Evolutionary conservation across 2,113 vertebrate genomes (phyloP).

Genomic region (Salvator merianae): DNA sequence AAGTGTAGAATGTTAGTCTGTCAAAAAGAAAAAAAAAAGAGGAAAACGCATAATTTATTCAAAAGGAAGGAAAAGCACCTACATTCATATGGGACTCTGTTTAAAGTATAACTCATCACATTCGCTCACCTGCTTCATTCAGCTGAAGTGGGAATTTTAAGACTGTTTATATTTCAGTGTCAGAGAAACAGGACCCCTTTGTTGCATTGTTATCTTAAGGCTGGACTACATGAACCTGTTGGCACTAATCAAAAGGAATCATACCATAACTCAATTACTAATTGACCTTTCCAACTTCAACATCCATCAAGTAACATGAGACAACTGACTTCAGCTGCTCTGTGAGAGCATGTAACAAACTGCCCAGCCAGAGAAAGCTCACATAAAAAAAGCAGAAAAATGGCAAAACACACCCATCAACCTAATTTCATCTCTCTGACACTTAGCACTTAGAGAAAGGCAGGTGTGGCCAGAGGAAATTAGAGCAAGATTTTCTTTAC

Average conservation of each 20-base stretch:
- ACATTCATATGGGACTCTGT: not conserved
- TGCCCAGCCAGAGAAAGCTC: not conserved
- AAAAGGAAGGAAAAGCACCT: not conserved
- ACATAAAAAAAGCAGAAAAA: not conserved
- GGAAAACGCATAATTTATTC: no score
- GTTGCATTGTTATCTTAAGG: constrained; percentile 40
- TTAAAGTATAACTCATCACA: constrained; percentile 18
- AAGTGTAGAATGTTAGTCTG: not conserved
- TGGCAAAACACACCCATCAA: not conserved
- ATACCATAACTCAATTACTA: constrained; percentile 39
- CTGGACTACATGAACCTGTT: constrained; percentile 47
- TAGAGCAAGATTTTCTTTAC: not conserved
- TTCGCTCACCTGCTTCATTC: constrained; percentile 7
- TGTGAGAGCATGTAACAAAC: constrained; percentile 23
- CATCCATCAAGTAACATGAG: constrained; percentile 31
- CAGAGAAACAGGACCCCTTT: not conserved
- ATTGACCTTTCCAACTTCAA: constrained; percentile 43
- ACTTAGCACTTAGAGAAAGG: not conserved
- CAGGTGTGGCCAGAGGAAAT: constrained; percentile 18
- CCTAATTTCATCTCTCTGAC: not conserved
- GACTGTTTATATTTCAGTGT: not conserved
- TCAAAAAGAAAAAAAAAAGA: not conserved
- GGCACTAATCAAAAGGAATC: constrained; percentile 24
- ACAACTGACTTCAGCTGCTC: constrained; percentile 35
- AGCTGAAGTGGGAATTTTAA: not conserved